Base-by-base conservation (phyloP, 1,140 invertebrate species). In the Zaprionus davidi region DNA sequence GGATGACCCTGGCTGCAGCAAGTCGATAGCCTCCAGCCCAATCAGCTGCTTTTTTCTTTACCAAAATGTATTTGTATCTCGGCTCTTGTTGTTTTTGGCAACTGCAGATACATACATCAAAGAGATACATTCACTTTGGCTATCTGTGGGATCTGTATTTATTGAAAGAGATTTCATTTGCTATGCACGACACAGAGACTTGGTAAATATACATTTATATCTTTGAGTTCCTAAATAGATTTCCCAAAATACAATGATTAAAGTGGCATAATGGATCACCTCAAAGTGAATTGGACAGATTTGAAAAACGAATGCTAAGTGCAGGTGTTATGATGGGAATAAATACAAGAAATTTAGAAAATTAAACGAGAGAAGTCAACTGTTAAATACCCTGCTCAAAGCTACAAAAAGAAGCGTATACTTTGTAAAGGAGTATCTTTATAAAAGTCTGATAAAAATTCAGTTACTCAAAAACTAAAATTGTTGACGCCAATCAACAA, bases 1-100 rank as follows among this genome's bases (percentile, higher is more conserved):
- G 67, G 82, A 58, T 82, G 76, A 76, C 82, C 82, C 71, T 84
- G 78, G 26, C 12, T 38, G 24, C 36, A 55, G 56, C 28, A 49
- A 63, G 60, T 58, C 17, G 79, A 17, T 70, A 60, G 59, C 65
- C 75, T 78, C 20, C 56, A 28, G 36, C 20, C 38, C 5, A 59
- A 72, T 67, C 63, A 66, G 70, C 63, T 72, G 64, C n/a, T 49
- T 17, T 13, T 28, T 68, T 68, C 31, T 7, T 28, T n/a, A 5
- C 5, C 20, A 31, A 15, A 26, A 12, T 12, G 15, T 51, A 36
- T n/a, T 24, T 24, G 13, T 56, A 17, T 56, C 3, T 28, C 53
- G 20, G 5, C n/a, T 28, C 17, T 66, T 41, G 28, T 63, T 64
- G 20, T 41, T 34, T 7, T 24, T 53, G 11, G 22, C 46, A 13